Evolutionary conservation across 2,797 vertebrate genomes (phyloP).

Genomic region (Hypotaenidia philippensis): DNA sequence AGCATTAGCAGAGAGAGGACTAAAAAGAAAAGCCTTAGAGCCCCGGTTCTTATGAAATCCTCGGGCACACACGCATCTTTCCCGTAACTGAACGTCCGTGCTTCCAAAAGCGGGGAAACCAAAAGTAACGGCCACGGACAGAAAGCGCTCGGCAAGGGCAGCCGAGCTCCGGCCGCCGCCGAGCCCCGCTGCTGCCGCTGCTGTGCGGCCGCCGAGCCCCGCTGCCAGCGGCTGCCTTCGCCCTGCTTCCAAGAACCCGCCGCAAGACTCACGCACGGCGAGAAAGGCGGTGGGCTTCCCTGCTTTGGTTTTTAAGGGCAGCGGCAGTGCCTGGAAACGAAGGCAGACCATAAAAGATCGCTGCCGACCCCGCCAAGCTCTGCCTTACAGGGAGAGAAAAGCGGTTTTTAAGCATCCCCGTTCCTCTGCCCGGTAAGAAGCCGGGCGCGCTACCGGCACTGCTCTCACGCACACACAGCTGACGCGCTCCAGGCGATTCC

Average conservation of each 20-base stretch:
- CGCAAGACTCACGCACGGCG: neutral
- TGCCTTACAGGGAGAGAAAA: too few relatives aligned
- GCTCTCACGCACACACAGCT: neutral
- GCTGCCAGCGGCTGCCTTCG: neutral
- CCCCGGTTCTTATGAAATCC: fast-evolving
- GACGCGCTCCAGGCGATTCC: too few relatives aligned
- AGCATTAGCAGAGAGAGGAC: fast-evolving
- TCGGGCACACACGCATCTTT: neutral
- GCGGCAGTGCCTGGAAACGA: too few relatives aligned
- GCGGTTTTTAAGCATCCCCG: neutral
- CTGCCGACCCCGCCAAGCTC: neutral
- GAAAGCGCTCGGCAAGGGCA: neutral
- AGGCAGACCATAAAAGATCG: neutral
- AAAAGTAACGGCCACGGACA: fast-evolving
- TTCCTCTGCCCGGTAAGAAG: too few relatives aligned
- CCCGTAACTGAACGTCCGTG: neutral
- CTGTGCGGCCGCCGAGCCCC: too few relatives aligned
- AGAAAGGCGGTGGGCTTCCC: neutral
- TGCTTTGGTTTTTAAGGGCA: neutral
- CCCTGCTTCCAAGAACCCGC: neutral
- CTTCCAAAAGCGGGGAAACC: neutral
- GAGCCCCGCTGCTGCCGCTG: neutral
- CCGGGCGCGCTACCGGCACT: fast-evolving
- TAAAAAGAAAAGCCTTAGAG: too few relatives aligned
- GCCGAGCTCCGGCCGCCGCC: too few relatives aligned